These are phyloP conservation scores for Nymphicus hollandicus DNA, from an alignment of 2,113 vertebrate species.

Conservation along the genomic window DNA sequence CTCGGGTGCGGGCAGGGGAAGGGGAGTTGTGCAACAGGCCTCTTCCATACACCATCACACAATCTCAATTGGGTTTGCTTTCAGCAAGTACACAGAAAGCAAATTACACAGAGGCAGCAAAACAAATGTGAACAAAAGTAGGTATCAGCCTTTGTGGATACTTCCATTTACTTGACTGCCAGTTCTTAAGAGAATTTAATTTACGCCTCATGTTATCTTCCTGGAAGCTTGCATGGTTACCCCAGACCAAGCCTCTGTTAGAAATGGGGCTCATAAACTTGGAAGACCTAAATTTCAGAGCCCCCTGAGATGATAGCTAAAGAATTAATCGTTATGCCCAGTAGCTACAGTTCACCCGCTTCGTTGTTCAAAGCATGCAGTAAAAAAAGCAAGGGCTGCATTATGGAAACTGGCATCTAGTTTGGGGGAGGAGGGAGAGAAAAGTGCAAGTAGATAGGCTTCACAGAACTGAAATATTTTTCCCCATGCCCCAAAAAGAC, in stretches of 20 bases:
- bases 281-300: neutral
- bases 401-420: neutral
- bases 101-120: neutral
- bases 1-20: neutral
- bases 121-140: neutral
- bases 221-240: neutral
- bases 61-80: fast-evolving
- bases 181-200: neutral
- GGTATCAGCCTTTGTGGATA: neutral
- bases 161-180: neutral
- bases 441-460: neutral
- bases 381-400: neutral
- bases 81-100: neutral
- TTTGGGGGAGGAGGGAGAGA: neutral
- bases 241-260: neutral
- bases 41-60: neutral
- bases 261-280: neutral
- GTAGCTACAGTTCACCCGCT: neutral
- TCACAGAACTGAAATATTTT: neutral
- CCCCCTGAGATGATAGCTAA: neutral
- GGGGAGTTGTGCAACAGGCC: neutral
- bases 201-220: neutral
- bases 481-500: neutral
- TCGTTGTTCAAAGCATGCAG: neutral
- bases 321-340: neutral